phyloP scores from a whole-genome alignment of 2,888 invertebrate genomes.

The Drosophila colorata region DNA sequence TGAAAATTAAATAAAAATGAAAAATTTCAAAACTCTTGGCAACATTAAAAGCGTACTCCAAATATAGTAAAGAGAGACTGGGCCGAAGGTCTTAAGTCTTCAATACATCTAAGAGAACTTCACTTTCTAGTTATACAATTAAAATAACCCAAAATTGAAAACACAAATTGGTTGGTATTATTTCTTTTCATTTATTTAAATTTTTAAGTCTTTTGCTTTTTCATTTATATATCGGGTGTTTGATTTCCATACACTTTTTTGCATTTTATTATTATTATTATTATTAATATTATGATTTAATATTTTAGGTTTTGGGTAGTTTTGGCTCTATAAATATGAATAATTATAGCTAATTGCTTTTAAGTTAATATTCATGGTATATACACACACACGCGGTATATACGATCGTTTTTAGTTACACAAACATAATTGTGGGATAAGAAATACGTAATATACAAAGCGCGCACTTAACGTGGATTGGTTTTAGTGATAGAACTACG shows the following conservation, averaged over 20 bases:
- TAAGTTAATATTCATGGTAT: conserved; percentile 77
- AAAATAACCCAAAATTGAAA: not conserved
- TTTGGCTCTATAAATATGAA: conserved; percentile 78
- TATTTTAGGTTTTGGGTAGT: conserved; percentile 78
- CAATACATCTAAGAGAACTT: too few relatives aligned
- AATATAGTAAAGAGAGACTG: too few relatives aligned
- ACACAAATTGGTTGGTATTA: conserved; percentile 63
- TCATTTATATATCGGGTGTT: conserved; percentile 55
- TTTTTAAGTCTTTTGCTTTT: conserved; percentile 78
- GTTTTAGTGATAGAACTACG: conserved; percentile 38
- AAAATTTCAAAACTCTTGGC: too few relatives aligned
- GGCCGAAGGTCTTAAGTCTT: too few relatives aligned
- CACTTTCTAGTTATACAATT: too few relatives aligned
- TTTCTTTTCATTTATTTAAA: conserved; percentile 80
- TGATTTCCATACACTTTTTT: conserved; percentile 61
- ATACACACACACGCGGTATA: conserved; percentile 66
- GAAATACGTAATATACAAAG: conserved; percentile 57
- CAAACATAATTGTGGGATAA: conserved; percentile 53
- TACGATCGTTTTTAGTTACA: conserved; percentile 60
- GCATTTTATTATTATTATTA: conserved; percentile 48
- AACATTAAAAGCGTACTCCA: too few relatives aligned
- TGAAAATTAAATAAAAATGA: too few relatives aligned
- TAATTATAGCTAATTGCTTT: conserved; percentile 80
- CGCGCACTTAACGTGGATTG: conserved; percentile 25
- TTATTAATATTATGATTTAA: conserved; percentile 45